phyloP scores from a whole-genome alignment of 2,888 invertebrate species.

The Epinotia nisella region DNA sequence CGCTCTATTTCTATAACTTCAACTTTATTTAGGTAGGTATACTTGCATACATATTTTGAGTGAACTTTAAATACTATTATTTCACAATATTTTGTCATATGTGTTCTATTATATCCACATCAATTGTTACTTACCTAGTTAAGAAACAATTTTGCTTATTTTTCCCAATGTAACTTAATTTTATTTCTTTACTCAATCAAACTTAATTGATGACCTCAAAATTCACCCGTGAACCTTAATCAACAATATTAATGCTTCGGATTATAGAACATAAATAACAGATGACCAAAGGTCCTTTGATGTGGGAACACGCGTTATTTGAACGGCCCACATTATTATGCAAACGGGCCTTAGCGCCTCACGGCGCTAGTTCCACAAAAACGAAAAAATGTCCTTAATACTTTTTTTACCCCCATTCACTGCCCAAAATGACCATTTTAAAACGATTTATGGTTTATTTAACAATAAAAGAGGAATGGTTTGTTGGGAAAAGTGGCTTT shows the following conservation, averaged over 20 bases:
- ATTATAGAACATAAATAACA: slow-evolving; percentile 35
- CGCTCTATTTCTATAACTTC: not conserved
- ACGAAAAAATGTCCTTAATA: slow-evolving; percentile 59
- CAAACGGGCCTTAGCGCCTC: slow-evolving; percentile 77
- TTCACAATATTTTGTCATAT: not conserved
- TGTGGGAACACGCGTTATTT: slow-evolving; percentile 60
- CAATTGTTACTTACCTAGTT: not conserved
- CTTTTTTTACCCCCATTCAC: slow-evolving; percentile 66
- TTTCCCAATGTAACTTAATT: not conserved
- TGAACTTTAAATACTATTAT: too few species aligned
- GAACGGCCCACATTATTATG: slow-evolving; percentile 70
- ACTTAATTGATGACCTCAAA: slow-evolving; percentile 7
- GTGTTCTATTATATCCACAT: not conserved
- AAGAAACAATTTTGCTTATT: not conserved
- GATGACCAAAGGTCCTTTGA: slow-evolving; percentile 51
- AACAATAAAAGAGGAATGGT: slow-evolving; percentile 77
- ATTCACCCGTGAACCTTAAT: slow-evolving; percentile 17
- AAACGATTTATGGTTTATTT: slow-evolving; percentile 83
- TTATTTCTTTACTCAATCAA: slow-evolving; percentile 28
- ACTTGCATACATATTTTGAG: too few species aligned
- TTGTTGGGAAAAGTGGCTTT: slow-evolving; percentile 55
- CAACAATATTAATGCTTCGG: slow-evolving; percentile 37
- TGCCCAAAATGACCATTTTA: slow-evolving; percentile 76
- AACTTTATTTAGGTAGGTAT: not conserved
- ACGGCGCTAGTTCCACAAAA: slow-evolving; percentile 69